Base-by-base conservation (phyloP, 2,888 invertebrate genomes). In the Drosophila tripunctata region DNA sequence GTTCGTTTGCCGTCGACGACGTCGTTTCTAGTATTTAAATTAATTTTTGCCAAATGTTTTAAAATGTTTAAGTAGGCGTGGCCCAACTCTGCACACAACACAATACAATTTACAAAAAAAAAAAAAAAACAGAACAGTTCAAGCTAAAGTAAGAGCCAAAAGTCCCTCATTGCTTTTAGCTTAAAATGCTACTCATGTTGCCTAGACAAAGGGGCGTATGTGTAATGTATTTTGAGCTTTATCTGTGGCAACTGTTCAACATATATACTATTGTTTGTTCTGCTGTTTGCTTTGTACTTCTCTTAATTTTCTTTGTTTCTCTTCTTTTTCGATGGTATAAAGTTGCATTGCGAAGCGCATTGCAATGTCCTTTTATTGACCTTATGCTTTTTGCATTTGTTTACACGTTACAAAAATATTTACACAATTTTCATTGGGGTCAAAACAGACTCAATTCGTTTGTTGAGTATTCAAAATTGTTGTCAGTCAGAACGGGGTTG, bases 141-240 rank as follows among this genome's bases (percentile, higher is more conserved):
- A n/a, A 47, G 40, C 41, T 57, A 55, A 74, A 57, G 30, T 35
- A 33, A 61, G 57, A 52, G 27, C 44, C 17, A 65, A 65, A 57
- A 51, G 44, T 58, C 62, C 24, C 45, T 47, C 44, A 57, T 41
- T 22, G 60, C 56, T 48, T 55, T 63, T 48, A 65, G 61, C 67
- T 52, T 44, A 54, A 73, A 78, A 55, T 62, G 58, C 66, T 56
- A 52, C 51, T 60, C 56, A 30, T 70, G 67, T 50, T 43, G 45
- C 51, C 74, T 24, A 82, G 75, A 77, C 86, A 75, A 79, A 24
- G 67, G 68, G 86, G 83, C 88, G 83, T 87, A 75, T 88, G 71
- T 62, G 71, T 69, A 88, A 75, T 83, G 55, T 82, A 41, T 65
- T 66, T 35, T 73, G 51, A 54, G 57, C 51, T 76, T 73, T 73